A percentile compares a stretch with the other conserved stretches of the same genome.
Evolutionary conservation across 2,888 invertebrate species (phyloP).

Genomic region (Hetaerina titia): DNA sequence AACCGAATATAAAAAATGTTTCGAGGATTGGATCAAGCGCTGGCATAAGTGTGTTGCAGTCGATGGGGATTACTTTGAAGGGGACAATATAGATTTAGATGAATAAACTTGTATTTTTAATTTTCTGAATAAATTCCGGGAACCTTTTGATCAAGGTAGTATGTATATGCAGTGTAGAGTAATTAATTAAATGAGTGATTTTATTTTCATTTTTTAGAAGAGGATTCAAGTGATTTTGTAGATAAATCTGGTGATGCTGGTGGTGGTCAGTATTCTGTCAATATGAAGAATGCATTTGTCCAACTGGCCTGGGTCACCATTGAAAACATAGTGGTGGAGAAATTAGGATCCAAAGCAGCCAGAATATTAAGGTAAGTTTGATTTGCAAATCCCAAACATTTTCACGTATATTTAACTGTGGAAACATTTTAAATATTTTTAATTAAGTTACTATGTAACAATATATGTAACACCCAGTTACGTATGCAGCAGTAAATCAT

Average conservation of each 20-base stretch:
- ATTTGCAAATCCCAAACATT: neutral
- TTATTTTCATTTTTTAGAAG: slow-evolving; percentile 79
- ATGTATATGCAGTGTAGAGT: neutral
- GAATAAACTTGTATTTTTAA: no score
- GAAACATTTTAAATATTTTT: neutral
- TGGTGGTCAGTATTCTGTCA: slow-evolving; percentile 90
- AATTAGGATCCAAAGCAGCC: slow-evolving; percentile 91
- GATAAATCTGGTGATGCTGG: slow-evolving; percentile 88
- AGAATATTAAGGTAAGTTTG: slow-evolving; percentile 86
- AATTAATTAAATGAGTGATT: slow-evolving; percentile 30
- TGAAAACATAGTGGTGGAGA: slow-evolving; percentile 90
- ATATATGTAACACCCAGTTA: no score
- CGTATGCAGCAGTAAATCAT: no score
- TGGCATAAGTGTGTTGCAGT: no score
- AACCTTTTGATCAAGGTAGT: no score
- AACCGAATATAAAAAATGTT: no score
- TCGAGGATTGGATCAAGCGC: no score
- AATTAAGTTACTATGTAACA: neutral
- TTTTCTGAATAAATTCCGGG: no score
- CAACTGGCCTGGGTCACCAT: slow-evolving; percentile 86
- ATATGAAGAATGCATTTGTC: slow-evolving; percentile 84
- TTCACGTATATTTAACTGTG: neutral
- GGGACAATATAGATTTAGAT: no score
- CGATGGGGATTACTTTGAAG: no score
- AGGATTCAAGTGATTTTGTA: slow-evolving; percentile 88